phyloP scores from a whole-genome alignment of 1,140 invertebrate species.

The Drosophila subpulchrella region DNA sequence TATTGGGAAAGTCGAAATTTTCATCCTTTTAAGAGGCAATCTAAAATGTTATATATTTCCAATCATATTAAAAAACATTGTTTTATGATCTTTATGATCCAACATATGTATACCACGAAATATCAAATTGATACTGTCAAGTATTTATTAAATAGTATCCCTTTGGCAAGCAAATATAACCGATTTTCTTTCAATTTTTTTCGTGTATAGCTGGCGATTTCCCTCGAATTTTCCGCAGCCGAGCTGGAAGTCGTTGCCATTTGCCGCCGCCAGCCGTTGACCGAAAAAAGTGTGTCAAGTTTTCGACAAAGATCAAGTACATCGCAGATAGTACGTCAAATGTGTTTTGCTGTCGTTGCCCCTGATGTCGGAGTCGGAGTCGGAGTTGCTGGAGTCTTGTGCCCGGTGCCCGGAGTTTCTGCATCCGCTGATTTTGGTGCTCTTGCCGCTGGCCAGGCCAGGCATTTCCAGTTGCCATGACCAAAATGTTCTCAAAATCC shows the following conservation, averaged over 20 bases:
- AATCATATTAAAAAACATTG: no score
- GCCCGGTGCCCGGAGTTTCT: conserved; percentile 31
- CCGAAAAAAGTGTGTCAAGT: conserved; percentile 78
- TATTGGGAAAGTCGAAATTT: no score
- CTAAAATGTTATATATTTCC: no score
- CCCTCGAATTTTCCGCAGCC: conserved; percentile 72
- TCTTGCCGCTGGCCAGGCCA: conserved; percentile 3
- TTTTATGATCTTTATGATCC: no score
- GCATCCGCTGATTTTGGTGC: conserved; percentile 46
- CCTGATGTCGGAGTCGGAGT: neutral
- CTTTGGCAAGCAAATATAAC: no score
- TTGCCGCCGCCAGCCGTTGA: conserved; percentile 58
- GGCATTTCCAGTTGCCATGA: conserved; percentile 71
- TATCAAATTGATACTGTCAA: no score
- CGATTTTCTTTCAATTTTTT: neutral
- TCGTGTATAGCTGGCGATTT: conserved; percentile 33
- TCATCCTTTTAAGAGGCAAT: no score
- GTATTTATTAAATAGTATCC: no score
- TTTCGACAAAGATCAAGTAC: conserved; percentile 78
- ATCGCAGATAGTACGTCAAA: conserved; percentile 70
- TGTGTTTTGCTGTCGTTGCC: conserved; percentile 26
- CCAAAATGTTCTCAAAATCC: conserved; percentile 76
- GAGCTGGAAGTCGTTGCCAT: conserved; percentile 56
- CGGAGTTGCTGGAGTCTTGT: conserved; percentile 2
- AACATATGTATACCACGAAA: no score